A percentile compares a stretch with the other conserved stretches of the same genome.
Conservation (phyloP, 2,888 invertebrate species). For the Drosophila paramelanica region DNA sequence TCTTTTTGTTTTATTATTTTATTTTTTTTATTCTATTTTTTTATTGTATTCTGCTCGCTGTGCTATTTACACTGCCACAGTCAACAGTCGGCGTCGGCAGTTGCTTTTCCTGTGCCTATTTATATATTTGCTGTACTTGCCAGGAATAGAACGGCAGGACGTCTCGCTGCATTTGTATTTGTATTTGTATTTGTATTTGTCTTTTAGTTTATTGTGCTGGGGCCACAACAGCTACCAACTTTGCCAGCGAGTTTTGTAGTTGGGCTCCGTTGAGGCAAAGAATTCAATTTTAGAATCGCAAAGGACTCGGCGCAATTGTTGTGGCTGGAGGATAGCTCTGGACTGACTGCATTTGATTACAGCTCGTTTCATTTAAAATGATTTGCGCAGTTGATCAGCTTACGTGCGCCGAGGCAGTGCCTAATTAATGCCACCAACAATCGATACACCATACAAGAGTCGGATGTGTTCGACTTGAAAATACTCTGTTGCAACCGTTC, state of each 20-base stretch:
- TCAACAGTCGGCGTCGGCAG: constrained; percentile 77
- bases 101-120: constrained; percentile 76
- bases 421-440: constrained; percentile 47
- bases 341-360: constrained; percentile 63
- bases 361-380: constrained; percentile 53
- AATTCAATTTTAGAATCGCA: constrained; percentile 78
- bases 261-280: constrained; percentile 76
- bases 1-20: constrained; percentile 56
- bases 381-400: constrained; percentile 52
- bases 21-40: constrained; percentile 22
- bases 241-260: constrained; percentile 68
- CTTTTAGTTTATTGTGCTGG: constrained; percentile 78
- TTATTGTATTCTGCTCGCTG: constrained; percentile 67
- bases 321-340: constrained; percentile 15
- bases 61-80: constrained; percentile 77
- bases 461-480: not conserved
- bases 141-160: constrained; percentile 44
- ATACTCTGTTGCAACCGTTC: not conserved
- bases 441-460: constrained; percentile 1
- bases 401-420: constrained; percentile 32
- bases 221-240: constrained; percentile 56
- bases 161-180: constrained; percentile 55
- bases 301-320: constrained; percentile 53
- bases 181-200: constrained; percentile 74
- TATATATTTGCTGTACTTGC: constrained; percentile 51